Conservation (phyloP, 2,888 invertebrate species). For the Caenorhabditis sp. region DNA sequence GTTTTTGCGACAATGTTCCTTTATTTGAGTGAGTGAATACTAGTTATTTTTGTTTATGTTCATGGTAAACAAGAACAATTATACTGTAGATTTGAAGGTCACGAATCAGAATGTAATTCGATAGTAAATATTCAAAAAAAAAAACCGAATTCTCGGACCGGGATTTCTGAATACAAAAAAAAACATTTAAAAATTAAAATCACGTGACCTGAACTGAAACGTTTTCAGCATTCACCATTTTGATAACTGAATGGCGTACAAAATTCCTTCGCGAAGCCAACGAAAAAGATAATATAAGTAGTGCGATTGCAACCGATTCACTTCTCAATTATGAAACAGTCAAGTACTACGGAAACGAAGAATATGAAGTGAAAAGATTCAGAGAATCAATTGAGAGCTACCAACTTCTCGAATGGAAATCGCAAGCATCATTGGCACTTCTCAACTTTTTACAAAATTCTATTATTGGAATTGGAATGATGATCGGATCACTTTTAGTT, state of each 20-base stretch:
- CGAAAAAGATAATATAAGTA: slow-evolving; percentile 87
- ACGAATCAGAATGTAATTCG: too few relatives aligned
- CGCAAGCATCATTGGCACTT: slow-evolving; percentile 84
- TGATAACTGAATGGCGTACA: slow-evolving; percentile 96
- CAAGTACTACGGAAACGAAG: slow-evolving; percentile 94
- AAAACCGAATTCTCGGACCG: too few relatives aligned
- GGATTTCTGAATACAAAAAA: background rate
- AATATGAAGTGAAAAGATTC: slow-evolving; percentile 87
- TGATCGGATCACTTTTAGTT: slow-evolving; percentile 81
- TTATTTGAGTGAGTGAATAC: slow-evolving; percentile 82
- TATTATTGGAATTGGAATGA: slow-evolving; percentile 84
- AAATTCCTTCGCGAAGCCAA: slow-evolving; percentile 94
- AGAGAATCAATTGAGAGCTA: slow-evolving; percentile 83
- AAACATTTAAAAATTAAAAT: too few relatives aligned
- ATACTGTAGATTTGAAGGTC: too few relatives aligned
- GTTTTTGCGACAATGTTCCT: slow-evolving; percentile 90
- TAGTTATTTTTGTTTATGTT: background rate
- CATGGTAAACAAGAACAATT: background rate
- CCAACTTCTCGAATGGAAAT: slow-evolving; percentile 88
- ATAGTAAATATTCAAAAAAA: background rate
- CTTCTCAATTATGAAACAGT: slow-evolving; percentile 95
- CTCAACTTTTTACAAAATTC: slow-evolving; percentile 90
- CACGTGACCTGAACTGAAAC: too few relatives aligned
- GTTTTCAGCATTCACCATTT: slow-evolving; percentile 81
- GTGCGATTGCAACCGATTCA: slow-evolving; percentile 87